Base-by-base conservation (phyloP, 2,888 invertebrate genomes). In the Exephanes ischioxanthus region DNA sequence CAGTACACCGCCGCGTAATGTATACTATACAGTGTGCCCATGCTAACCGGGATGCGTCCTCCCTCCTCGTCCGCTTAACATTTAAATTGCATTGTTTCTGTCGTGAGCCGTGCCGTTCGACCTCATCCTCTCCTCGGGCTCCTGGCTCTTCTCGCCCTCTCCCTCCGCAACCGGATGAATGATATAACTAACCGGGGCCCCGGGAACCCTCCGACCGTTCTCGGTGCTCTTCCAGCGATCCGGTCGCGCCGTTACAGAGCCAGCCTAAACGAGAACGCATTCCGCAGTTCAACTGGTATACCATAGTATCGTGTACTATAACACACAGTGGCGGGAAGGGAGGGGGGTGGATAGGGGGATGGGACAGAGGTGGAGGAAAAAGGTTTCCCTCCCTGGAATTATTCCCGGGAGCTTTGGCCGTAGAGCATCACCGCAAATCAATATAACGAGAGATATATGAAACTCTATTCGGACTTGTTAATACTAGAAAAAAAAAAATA, bases 41-140 rank as follows among this genome's bases (percentile, higher is more conserved):
- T 72, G 77, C 83, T 85, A 83, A 85, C 83, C 85, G 85, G 85
- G 83, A 83, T 82, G 22, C 85, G 85, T 66, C 45, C 66, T 63
- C 75, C 61, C 75, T 85, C 87, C 88, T 87, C 88, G 88, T 90
- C 88, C 90, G 91, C 88, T 91, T 91, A 91, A 91, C 91, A 91
- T 91, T 91, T 91, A 91, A 91, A 91, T 91, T 91, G 90, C 91
- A 91, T 91, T 91, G 91, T 91, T 91, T 90, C 91, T 89, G 91
- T 90, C 91, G 88, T 88, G 88, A 89, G 89, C 88, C 88, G 79
- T 86, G 89, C 86, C 88, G 83, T 87, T 89, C 87, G 87, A 83
- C 84, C 80, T 83, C 78, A 80, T 87, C 63, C 80, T 83, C 61
- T 72, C 66, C 85, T 76, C 75, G 66, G 72, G 85, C 80, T 80